A percentile compares a stretch with the other conserved stretches of the same genome.
Evolutionary conservation across 2,113 vertebrate genomes (phyloP).

Genomic region (Cervus canadensis): DNA sequence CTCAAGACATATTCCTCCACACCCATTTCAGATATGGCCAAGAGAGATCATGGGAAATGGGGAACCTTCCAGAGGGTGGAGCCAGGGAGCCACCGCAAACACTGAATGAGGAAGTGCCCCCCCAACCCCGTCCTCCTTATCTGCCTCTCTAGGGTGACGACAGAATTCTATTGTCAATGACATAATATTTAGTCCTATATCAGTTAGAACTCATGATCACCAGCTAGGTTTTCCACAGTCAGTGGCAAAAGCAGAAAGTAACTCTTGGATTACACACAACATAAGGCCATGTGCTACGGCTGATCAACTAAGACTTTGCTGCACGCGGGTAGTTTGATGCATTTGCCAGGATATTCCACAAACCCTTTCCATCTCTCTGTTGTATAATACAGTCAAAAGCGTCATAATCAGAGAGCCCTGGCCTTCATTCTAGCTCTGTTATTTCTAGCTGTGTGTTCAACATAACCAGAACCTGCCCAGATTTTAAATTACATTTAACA

Average conservation of each 20-base stretch:
- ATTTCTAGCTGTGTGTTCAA: not conserved
- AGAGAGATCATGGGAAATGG: not conserved
- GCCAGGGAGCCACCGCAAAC: not conserved
- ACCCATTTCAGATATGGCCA: not conserved
- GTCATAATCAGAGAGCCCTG: not conserved
- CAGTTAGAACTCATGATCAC: not conserved
- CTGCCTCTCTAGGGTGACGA: not conserved
- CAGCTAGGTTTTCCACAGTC: not conserved
- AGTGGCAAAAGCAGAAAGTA: not conserved
- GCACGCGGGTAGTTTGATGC: not conserved
- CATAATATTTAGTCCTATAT: not conserved
- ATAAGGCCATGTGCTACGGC: not conserved
- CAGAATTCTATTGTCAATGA: not conserved
- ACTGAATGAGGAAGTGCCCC: not conserved
- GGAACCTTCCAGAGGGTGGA: not conserved
- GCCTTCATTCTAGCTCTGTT: not conserved
- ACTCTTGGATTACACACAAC: not conserved
- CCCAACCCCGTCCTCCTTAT: not conserved
- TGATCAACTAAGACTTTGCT: not conserved
- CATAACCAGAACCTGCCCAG: not conserved
- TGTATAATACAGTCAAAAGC: not conserved
- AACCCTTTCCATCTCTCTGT: not conserved
- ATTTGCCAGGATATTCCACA: too few species aligned
- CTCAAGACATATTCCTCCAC: not conserved
- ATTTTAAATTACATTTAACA: slow-evolving; percentile 22